These are phyloP conservation scores for Urocolius indicus DNA, from an alignment of 2,113 vertebrate species.

Conservation along the genomic window DNA sequence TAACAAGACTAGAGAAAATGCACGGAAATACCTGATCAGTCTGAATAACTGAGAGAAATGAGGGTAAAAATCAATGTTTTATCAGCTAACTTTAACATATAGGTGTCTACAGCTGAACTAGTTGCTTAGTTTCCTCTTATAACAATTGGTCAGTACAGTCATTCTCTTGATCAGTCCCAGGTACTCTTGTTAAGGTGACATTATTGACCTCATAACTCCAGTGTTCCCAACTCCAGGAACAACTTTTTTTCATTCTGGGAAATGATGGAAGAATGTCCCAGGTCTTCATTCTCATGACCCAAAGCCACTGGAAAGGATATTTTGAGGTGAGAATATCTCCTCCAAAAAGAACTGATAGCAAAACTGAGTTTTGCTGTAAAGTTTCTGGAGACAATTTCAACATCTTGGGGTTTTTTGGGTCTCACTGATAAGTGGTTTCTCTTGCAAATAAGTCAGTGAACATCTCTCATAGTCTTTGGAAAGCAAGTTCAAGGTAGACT, in stretches of 20 bases:
- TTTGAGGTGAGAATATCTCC: neutral
- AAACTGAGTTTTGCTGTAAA: neutral
- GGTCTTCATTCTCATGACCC: neutral
- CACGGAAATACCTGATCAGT: neutral
- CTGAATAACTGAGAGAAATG: neutral
- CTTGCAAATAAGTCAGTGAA: neutral
- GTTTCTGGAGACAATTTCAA: neutral
- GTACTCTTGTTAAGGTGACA: neutral
- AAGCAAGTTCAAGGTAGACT: neutral
- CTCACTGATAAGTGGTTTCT: neutral
- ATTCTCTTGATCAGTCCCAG: neutral
- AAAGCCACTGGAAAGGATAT: neutral
- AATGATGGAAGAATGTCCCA: neutral
- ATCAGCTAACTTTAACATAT: neutral
- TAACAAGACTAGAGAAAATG: neutral
- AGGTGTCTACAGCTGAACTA: neutral
- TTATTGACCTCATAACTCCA: neutral
- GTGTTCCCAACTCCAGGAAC: neutral
- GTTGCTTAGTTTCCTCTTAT: neutral
- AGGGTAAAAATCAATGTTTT: neutral
- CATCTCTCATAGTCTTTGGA: neutral
- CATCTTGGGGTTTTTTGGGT: neutral
- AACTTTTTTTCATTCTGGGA: neutral
- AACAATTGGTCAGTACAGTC: neutral
- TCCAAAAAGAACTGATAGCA: neutral